phyloP scores from a whole-genome alignment of 64 coral and sea anemone species.

The Stichodactyla helianthus region DNA sequence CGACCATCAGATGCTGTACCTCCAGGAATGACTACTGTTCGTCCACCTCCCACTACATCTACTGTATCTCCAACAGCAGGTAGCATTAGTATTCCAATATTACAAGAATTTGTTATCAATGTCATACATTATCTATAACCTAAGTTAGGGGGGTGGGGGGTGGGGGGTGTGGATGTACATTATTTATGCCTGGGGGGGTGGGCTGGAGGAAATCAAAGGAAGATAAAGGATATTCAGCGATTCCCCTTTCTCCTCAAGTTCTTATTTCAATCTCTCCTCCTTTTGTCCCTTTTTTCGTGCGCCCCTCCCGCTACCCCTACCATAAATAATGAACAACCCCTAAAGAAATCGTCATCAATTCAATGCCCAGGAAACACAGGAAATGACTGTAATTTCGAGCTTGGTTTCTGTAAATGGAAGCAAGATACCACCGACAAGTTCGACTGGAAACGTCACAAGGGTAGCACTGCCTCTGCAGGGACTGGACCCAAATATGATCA shows the following conservation, averaged over 20 bases:
- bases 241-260: no score
- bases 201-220: no score
- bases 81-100: not conserved
- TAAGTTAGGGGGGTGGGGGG: no score
- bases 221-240: no score
- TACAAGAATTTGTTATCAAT: no score
- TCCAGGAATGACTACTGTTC: constrained; percentile 12
- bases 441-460: constrained; percentile 65
- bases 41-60: constrained; percentile 35
- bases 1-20: constrained; percentile 56
- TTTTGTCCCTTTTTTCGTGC: no score
- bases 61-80: constrained; percentile 44
- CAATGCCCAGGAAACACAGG: constrained; percentile 29
- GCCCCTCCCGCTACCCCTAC: no score
- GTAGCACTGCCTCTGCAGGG: constrained; percentile 33
- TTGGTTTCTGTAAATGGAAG: constrained; percentile 59
- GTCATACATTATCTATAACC: no score
- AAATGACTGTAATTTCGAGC: constrained; percentile 72
- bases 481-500: constrained; percentile 71
- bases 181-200: no score
- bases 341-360: not conserved
- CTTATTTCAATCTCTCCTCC: no score
- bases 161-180: no score
- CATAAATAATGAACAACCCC: no score
- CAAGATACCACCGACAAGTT: constrained; percentile 50